A percentile compares a stretch with the other conserved stretches of the same genome.
phyloP scores from a whole-genome alignment of 2,797 vertebrate species.

The Chelidonichthys spinosus region DNA sequence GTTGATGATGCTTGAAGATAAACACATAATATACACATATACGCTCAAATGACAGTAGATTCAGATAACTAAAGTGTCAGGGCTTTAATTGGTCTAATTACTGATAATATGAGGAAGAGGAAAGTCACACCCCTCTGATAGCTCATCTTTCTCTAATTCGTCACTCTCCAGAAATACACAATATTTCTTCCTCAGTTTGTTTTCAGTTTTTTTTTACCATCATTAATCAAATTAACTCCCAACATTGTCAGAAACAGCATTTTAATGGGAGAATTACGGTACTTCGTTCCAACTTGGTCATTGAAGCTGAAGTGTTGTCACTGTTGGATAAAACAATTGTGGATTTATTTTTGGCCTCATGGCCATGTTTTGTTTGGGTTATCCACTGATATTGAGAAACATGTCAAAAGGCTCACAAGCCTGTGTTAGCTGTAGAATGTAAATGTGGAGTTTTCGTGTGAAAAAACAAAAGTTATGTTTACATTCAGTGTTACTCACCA shows the following conservation, averaged over 20 bases:
- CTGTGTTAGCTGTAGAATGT: neutral
- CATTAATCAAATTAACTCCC: no score
- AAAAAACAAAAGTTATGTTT: no score
- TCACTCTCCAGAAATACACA: neutral
- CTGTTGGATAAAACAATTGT: no score
- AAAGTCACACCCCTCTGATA: slow-evolving; percentile 28
- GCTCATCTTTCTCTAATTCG: slow-evolving; percentile 15
- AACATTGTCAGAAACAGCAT: no score
- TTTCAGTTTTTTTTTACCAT: slow-evolving; percentile 13
- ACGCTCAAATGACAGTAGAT: slow-evolving; percentile 11
- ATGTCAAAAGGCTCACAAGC: neutral
- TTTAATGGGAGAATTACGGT: neutral
- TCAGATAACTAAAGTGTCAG: slow-evolving; percentile 20
- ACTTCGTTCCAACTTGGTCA: neutral
- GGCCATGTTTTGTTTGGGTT: no score
- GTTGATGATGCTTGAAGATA: neutral
- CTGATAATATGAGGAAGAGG: slow-evolving; percentile 23
- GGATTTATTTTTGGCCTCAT: no score
- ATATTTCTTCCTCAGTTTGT: neutral
- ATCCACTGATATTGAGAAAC: neutral
- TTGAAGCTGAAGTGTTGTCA: neutral
- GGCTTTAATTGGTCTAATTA: slow-evolving; percentile 26
- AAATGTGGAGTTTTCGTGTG: no score
- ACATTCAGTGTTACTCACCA: no score
- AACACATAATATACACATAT: neutral